Evolutionary conservation across 2,888 invertebrate species (phyloP), one percentile per base, ranked within the genome.

Genomic region (Hypsopygia costalis): DNA sequence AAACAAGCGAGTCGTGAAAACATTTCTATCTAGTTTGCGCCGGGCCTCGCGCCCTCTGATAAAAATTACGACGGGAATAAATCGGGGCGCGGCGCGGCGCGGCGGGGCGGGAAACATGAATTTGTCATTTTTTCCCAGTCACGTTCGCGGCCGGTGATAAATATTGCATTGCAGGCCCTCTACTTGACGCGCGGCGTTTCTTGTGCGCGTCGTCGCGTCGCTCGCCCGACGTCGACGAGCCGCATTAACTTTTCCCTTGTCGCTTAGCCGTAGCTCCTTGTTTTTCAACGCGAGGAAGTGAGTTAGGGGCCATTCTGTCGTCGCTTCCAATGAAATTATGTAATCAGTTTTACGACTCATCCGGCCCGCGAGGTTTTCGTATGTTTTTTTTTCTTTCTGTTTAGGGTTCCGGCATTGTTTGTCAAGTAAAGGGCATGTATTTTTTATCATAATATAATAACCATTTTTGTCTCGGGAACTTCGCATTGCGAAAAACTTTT

Each of bases 71-170:
- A 69, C 58, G 62, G 65, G 77, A 80, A 83, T 83, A 85, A 83
- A 83, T 82, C 80, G 77, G 75, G 72, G 63, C 58, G 63, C 57
- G 54, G 63, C 51, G 65, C 55, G 53, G 62, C 55, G 63, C 63
- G 61, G 58, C 53, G 55, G 58, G 55, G 52, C 69, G 70, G 72
- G 73, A 64, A 73, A 77, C 83, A 86, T 85, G 86, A 86, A 87
- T 87, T 87, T 87, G 86, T 87, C 85, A 87, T 87, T 86, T 85
- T 86, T 86, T 85, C 83, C 75, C 66, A 76, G 81, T 78, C 85
- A 85, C 83, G 85, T 83, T 75, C 81, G 76, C 77, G 74, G 64
- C 70, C 71, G 76, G 81, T 85, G 81, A 87, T 87, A 86, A 87
- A 87, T 87, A 87, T 87, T 85, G 86, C 82, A 87, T 86, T 75